Evolutionary conservation across 2,113 vertebrate genomes (phyloP), one percentile per base, ranked within the genome.

Genomic region (Rhinoptilus africanus): DNA sequence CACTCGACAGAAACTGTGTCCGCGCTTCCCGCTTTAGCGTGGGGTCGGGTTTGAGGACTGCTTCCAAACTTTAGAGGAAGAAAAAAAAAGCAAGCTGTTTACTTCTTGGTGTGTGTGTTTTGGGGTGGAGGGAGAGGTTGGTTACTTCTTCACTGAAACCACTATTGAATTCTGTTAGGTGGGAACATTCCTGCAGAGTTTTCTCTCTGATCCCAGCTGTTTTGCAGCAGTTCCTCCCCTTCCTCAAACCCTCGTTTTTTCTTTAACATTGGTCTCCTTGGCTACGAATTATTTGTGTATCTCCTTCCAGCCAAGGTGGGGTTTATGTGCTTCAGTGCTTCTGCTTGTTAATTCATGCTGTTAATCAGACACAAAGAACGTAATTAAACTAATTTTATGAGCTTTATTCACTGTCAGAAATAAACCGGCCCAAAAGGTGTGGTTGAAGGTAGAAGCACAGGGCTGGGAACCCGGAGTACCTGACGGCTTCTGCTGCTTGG

Each of bases 291-390:
- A 86, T 97, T 96, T 95, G 95, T 84, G 92, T 94, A 73, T 78
- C 56, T 94, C 97, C 96, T 98, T 95, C 96, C 92, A 96, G 97
- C 95, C 96, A 91, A 97, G 97, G 97, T 97, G 96, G 97, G 97
- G 97, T 96, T 97, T 96, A 78, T 73, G 24, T 76, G 69, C 97
- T 63, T 88, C 74, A 67, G 86, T 97, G 92, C 91, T 93, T 92
- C 97, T 96, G 97, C 96, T 79, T 97, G 94, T 96, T 98, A 98
- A 98, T 98, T 98, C 97, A 94, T 73, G 93, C 96, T 97, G 90
- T 91, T 98, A 97, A 98, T 97, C 97, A 97, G 92, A 94, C 79
- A 95, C 88, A 85, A 97, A 97, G 95, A 93, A 89, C 7, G 34
- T 97, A 96, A 97, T 97, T 97, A 97, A 95, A 37, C 73, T 89